A percentile compares a stretch with the other conserved stretches of the same genome.
phyloP scores from a whole-genome alignment of 2,113 vertebrate genomes.

The Symphodus melops region DNA sequence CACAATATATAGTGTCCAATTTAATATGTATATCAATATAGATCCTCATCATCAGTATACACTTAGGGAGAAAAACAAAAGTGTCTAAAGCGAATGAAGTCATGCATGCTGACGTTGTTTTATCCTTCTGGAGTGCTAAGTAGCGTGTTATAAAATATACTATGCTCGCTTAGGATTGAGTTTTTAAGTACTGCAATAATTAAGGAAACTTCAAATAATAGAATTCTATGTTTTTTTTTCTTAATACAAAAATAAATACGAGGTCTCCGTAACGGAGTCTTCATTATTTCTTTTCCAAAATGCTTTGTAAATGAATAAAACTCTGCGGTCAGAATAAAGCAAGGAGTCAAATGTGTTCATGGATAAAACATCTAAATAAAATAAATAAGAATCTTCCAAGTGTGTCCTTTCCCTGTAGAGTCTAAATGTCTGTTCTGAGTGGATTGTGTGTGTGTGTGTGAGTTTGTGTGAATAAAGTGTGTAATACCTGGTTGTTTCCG shows the following conservation, averaged over 20 bases:
- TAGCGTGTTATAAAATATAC: conserved; percentile 69
- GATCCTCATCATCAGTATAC: conserved; percentile 50
- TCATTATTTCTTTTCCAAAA: conserved; percentile 61
- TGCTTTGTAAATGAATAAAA: conserved; percentile 69
- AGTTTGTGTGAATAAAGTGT: conserved; percentile 48
- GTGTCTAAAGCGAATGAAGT: conserved; percentile 27
- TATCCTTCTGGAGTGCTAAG: conserved; percentile 41
- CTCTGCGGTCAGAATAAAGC: conserved; percentile 56
- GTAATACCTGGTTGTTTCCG: conserved; percentile 79
- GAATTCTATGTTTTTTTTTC: conserved; percentile 56
- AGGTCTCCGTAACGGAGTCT: conserved; percentile 46
- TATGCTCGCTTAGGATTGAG: conserved; percentile 49
- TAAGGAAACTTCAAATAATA: conserved; percentile 68
- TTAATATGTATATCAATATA: conserved; percentile 53
- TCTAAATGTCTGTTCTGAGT: conserved; percentile 37
- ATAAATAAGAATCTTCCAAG: conserved; percentile 36
- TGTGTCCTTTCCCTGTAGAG: conserved; percentile 71
- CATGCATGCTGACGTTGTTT: conserved; percentile 41
- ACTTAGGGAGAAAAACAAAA: conserved; percentile 28
- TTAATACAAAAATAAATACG: conserved; percentile 81
- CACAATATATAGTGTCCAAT: conserved; percentile 66
- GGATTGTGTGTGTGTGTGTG: conserved; percentile 24
- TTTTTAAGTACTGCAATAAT: conserved; percentile 49
- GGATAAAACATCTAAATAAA: conserved; percentile 61
- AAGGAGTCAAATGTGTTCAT: conserved; percentile 48